Evolutionary conservation across 2,797 vertebrate genomes (phyloP), one percentile per base, ranked within the genome.

Genomic region (Oophaga sylvatica): DNA sequence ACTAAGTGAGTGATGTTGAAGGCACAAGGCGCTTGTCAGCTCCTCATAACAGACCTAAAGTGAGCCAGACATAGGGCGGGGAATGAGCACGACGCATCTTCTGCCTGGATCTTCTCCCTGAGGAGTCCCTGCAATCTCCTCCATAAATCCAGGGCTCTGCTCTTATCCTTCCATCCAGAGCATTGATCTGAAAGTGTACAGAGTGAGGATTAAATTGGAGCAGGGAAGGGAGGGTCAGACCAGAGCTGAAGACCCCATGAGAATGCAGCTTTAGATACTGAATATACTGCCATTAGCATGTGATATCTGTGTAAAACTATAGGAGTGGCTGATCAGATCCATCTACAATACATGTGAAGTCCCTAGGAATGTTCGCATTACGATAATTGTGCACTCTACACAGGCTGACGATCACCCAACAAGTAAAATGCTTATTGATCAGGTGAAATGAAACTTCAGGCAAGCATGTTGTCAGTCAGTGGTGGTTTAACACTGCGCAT

Each of bases 81-180:
- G 84, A 78, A 67, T 20, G 79, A 86, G 84, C 80, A 75, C 75
- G 65, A 86, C 45, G 76, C 80, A 83, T 86, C 80, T 71, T 68
- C 80, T 83, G 84, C 65, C 88, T 87, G 84, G 84, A 86, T 89
- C 63, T 62, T 83, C n/a, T 89, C 88, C 84, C 84, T 56, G 20
- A 83, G 88, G 88, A 89, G 80, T 77, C 57, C 75, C 75, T 16
- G 67, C 84, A 89, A 89, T 89, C 84, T 84, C 88, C 88, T 86
- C 84, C 59, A 89, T 89, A 89, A 89, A 89, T 89, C 88, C 88
- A 87, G 63, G 65, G 88, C 88, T 89, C 88, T 89, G 84, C 80
- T 83, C 80, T 89, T 86, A 89, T 89, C 88, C 84, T 73, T 82
- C 88, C 70, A 87, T 89, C 80, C 88, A 89, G 84, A 89, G 84